Evolutionary conservation across 2,797 vertebrate species (phyloP).

Genomic region (Cossypha caffra): DNA sequence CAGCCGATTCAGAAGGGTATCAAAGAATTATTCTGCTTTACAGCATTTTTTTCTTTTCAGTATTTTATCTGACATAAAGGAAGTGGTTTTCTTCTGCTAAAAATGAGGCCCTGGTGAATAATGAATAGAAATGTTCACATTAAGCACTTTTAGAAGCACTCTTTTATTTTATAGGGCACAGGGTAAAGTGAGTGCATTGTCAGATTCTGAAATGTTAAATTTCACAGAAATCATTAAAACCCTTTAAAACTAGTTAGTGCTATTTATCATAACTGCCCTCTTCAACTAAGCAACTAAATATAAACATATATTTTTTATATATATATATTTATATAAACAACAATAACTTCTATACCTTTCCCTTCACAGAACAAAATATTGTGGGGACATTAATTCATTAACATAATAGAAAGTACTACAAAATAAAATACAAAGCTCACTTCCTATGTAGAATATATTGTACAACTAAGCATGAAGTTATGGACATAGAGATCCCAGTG

Average conservation of each 20-base stretch:
- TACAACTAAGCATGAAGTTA: neutral
- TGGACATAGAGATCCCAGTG: neutral
- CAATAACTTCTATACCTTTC: neutral
- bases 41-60: neutral
- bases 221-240: neutral
- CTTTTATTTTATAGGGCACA: neutral
- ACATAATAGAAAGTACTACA: neutral
- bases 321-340: no score
- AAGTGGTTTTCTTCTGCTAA: neutral
- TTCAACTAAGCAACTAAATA: neutral
- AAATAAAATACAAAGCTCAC: neutral
- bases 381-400: neutral
- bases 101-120: neutral
- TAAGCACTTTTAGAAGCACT: neutral
- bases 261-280: neutral
- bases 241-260: neutral
- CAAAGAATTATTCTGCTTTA: neutral
- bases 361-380: neutral
- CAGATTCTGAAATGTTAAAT: neutral
- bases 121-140: neutral
- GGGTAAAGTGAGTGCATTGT: neutral
- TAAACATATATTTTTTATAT: neutral
- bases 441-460: neutral
- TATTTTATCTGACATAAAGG: slow-evolving; percentile 1
- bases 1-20: neutral